Conservation (phyloP, 2,888 invertebrate genomes). For the Andricus curvator region DNA sequence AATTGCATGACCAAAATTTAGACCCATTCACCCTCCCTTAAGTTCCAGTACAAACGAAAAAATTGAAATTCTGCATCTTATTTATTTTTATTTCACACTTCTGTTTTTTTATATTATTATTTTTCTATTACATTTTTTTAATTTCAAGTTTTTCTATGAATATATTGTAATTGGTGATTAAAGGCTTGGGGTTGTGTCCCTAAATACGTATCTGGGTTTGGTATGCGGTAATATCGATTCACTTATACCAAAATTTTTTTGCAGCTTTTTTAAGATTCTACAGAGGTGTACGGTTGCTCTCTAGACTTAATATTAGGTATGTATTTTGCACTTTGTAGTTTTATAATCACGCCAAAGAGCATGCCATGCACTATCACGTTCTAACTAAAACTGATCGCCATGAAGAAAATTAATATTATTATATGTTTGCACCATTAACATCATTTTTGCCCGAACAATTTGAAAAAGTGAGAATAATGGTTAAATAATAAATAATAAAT, state of each 20-base stretch:
- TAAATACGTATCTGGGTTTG: background rate
- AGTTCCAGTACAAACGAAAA: background rate
- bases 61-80: background rate
- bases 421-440: too few species aligned
- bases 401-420: slow-evolving; percentile 10
- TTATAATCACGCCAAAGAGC: slow-evolving; percentile 8
- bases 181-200: background rate
- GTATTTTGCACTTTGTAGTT: slow-evolving; percentile 34
- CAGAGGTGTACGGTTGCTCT: slow-evolving; percentile 28
- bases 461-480: too few species aligned
- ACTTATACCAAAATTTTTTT: slow-evolving; percentile 22
- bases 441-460: too few species aligned
- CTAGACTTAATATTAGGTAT: slow-evolving; percentile 25
- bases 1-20: slow-evolving; percentile 13
- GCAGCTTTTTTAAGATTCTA: slow-evolving; percentile 28
- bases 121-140: background rate
- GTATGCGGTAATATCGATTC: background rate
- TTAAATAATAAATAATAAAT: too few species aligned
- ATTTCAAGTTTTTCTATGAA: background rate
- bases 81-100: background rate
- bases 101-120: background rate
- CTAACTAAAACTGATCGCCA: background rate
- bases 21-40: background rate
- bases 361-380: slow-evolving; percentile 40
- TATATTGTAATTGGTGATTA: background rate